Conservation (phyloP, 92 coral and sea anemone genomes). For the Porites rus region DNA sequence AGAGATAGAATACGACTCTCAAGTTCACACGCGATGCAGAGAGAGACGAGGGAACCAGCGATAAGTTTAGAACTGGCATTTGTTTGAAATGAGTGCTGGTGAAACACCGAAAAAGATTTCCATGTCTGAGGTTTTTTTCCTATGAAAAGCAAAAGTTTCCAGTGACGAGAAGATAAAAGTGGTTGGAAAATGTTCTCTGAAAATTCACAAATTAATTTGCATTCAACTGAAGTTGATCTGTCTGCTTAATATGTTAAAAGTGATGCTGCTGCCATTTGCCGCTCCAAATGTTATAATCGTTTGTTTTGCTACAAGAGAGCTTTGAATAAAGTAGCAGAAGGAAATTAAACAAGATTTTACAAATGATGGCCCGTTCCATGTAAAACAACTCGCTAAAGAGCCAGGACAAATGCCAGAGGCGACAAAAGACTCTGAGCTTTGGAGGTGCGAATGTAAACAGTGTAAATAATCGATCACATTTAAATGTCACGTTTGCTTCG, state of each 20-base stretch:
- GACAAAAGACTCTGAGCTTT: slow-evolving; percentile 30
- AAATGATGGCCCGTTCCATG: slow-evolving; percentile 24
- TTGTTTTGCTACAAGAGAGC: slow-evolving; percentile 24
- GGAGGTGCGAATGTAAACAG: background rate
- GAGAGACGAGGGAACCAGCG: background rate
- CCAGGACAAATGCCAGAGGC: slow-evolving; percentile 44
- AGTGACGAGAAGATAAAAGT: slow-evolving; percentile 19
- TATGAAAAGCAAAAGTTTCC: slow-evolving; percentile 8
- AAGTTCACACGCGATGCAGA: no score
- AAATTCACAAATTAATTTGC: slow-evolving; percentile 12
- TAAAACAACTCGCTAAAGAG: slow-evolving; percentile 50
- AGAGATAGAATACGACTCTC: background rate
- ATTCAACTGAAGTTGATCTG: slow-evolving; percentile 19
- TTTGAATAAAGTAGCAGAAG: slow-evolving; percentile 28
- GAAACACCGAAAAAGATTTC: slow-evolving; percentile 7
- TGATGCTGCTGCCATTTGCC: slow-evolving; percentile 32
- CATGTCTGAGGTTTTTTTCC: slow-evolving; percentile 6
- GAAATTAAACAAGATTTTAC: slow-evolving; percentile 45
- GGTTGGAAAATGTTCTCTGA: background rate
- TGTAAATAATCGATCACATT: background rate
- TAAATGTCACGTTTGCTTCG: background rate
- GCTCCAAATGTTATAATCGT: slow-evolving; percentile 33
- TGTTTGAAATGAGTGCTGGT: background rate
- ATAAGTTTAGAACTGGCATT: slow-evolving; percentile 4
- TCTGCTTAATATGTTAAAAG: slow-evolving; percentile 1